phyloP scores from a whole-genome alignment of 2,888 invertebrate genomes.

The Malachius bipustulatus region DNA sequence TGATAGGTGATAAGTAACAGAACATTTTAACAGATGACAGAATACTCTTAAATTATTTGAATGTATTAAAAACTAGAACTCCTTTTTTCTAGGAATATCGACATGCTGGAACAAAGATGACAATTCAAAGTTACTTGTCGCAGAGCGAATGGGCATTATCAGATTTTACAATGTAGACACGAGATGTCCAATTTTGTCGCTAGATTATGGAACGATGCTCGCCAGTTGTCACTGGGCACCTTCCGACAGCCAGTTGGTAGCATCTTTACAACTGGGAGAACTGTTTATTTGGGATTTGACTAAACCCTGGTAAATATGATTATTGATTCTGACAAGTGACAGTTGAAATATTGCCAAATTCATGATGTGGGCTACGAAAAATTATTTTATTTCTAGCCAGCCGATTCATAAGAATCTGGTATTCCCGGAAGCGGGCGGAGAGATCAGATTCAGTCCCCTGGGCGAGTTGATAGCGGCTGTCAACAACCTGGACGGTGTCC shows the following conservation, averaged over 20 bases:
- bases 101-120: slow-evolving; percentile 61
- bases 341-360: slow-evolving; percentile 9
- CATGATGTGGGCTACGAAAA: slow-evolving; percentile 5
- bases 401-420: slow-evolving; percentile 47
- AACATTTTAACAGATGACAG: no score
- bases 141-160: slow-evolving; percentile 62
- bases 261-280: slow-evolving; percentile 53
- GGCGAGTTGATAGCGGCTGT: slow-evolving; percentile 54
- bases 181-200: slow-evolving; percentile 52
- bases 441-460: slow-evolving; percentile 48
- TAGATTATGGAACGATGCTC: slow-evolving; percentile 51
- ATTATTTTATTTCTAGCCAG: slow-evolving; percentile 38
- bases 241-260: slow-evolving; percentile 47
- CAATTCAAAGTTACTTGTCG: slow-evolving; percentile 57
- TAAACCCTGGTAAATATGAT: slow-evolving; percentile 46
- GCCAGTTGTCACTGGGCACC: slow-evolving; percentile 60
- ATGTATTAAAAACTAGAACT: not conserved
- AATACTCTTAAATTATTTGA: no score
- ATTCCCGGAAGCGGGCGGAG: slow-evolving; percentile 51
- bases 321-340: no score
- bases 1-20: no score
- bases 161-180: slow-evolving; percentile 59
- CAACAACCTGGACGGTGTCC: slow-evolving; percentile 51
- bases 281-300: slow-evolving; percentile 57
- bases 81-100: slow-evolving; percentile 35